Evolutionary conservation across 2,888 invertebrate genomes (phyloP).

Genomic region (Aphodius sticticus): DNA sequence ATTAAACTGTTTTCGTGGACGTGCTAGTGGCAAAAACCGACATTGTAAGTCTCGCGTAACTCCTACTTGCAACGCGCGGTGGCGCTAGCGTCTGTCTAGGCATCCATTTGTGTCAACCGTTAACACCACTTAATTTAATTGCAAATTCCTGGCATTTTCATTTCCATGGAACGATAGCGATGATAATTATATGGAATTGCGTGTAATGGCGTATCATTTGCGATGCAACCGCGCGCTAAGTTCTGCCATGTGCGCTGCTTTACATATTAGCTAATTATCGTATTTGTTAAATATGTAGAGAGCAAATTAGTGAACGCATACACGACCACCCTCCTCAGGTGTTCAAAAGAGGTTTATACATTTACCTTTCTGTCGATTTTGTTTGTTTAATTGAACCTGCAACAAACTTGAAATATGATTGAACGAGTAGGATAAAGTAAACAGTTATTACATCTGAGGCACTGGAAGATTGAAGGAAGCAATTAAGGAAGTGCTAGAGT

Average conservation of each 20-base stretch:
- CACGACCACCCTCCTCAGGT: background rate
- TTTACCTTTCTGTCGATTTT: too few species aligned
- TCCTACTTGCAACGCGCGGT: background rate
- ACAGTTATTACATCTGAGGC: too few species aligned
- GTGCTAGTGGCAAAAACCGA: background rate
- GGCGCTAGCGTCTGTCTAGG: background rate
- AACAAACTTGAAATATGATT: too few species aligned
- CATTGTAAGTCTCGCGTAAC: background rate
- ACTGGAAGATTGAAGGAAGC: too few species aligned
- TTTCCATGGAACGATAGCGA: slow-evolving; percentile 4
- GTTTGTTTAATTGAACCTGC: too few species aligned
- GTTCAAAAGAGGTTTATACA: background rate
- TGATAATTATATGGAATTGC: background rate
- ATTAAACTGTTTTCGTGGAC: slow-evolving; percentile 16
- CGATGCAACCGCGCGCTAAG: background rate
- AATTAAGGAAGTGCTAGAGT: too few species aligned
- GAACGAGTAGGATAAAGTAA: too few species aligned
- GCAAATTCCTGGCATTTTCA: background rate
- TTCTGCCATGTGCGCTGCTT: background rate
- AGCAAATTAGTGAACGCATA: background rate
- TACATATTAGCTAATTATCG: background rate
- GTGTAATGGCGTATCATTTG: background rate
- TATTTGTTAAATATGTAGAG: background rate
- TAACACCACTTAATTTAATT: slow-evolving; percentile 4
- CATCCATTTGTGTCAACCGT: slow-evolving; percentile 4